These are phyloP conservation scores for Sciurus niger DNA, from an alignment of 2,113 vertebrate species.

Conservation along the genomic window DNA sequence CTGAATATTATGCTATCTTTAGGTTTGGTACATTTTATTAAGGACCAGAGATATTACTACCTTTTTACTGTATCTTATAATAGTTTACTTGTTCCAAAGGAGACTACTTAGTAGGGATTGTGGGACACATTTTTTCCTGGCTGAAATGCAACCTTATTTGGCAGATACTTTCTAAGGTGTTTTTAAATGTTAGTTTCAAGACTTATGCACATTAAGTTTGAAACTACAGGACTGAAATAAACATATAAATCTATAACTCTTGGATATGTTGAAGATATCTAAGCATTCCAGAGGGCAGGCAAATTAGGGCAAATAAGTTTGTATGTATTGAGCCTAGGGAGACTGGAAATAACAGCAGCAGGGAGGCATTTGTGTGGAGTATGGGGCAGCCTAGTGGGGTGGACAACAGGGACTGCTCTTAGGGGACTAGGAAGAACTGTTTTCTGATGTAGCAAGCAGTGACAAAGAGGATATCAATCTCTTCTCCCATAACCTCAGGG, in stretches of 20 bases:
- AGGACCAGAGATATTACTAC: background rate
- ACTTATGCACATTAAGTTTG: background rate
- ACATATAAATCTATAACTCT: background rate
- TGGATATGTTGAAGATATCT: background rate
- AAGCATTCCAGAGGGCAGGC: background rate
- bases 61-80: background rate
- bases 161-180: constrained; percentile 19
- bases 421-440: fast-evolving
- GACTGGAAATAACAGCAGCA: fast-evolving
- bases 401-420: background rate
- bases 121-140: background rate
- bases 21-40: background rate
- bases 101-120: background rate
- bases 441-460: background rate
- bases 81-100: background rate
- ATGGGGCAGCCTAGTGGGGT: background rate
- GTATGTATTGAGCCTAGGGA: fast-evolving
- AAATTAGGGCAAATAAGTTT: background rate
- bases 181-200: background rate
- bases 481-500: too few relatives aligned
- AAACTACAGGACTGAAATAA: background rate
- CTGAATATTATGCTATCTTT: background rate
- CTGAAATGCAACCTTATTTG: background rate
- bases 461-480: background rate
- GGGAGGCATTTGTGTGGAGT: fast-evolving